These are phyloP conservation scores for Platygyra sinensis DNA, from an alignment of 64 coral and sea anemone genomes.

Conservation along the genomic window DNA sequence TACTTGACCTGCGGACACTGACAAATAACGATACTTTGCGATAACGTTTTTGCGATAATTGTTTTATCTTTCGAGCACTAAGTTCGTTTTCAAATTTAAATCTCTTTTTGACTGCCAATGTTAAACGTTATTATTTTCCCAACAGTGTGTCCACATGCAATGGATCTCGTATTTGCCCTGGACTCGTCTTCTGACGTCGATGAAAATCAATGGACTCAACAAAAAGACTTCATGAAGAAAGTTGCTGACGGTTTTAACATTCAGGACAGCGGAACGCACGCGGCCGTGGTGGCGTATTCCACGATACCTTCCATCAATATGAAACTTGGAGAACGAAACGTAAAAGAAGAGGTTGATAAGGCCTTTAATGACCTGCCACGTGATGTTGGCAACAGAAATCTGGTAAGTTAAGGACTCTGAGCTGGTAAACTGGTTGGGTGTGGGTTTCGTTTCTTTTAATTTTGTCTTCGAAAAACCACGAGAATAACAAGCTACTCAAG, in stretches of 20 bases:
- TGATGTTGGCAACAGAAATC: conserved; percentile 78
- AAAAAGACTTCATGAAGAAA: conserved; percentile 79
- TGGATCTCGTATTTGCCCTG: conserved; percentile 93
- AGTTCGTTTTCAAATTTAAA: too few relatives aligned
- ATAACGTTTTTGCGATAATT: too few relatives aligned
- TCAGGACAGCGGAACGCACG: conserved; percentile 67
- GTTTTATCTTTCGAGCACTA: too few relatives aligned
- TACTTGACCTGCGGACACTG: too few relatives aligned
- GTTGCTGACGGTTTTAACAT: conserved; percentile 70
- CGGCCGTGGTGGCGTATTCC: conserved; percentile 87
- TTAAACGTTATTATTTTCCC: background rate
- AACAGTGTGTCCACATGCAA: conserved; percentile 82
- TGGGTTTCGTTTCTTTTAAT: background rate
- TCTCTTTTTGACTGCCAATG: too few relatives aligned
- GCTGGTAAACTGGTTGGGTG: background rate
- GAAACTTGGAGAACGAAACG: conserved; percentile 88
- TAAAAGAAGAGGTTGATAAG: conserved; percentile 71
- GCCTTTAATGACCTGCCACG: conserved; percentile 76
- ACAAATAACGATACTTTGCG: too few relatives aligned
- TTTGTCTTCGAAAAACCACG: too few relatives aligned
- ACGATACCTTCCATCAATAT: conserved; percentile 92
- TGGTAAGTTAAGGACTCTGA: conserved; percentile 15
- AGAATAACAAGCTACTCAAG: background rate
- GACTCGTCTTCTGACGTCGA: conserved; percentile 92
- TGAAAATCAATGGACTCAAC: conserved; percentile 73